phyloP scores from a whole-genome alignment of 2,113 vertebrate species.

The Istiophorus platypterus region DNA sequence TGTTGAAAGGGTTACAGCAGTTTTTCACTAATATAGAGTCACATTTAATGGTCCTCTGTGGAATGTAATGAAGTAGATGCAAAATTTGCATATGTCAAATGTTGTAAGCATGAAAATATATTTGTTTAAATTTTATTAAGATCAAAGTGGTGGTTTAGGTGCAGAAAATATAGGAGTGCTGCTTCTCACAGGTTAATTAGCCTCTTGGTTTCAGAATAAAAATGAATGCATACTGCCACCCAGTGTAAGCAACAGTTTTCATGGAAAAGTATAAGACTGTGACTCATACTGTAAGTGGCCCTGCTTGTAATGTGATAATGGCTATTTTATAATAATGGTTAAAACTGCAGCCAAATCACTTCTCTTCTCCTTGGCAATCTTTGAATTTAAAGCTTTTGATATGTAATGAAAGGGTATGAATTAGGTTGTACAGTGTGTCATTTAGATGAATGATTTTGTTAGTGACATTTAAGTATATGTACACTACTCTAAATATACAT shows the following conservation, averaged over 20 bases:
- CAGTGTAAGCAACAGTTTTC: constrained; percentile 65
- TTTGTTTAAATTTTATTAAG: neutral
- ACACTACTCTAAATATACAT: neutral
- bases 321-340: neutral
- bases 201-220: neutral
- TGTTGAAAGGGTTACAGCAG: constrained; percentile 8
- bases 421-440: neutral
- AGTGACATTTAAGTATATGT: neutral
- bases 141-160: neutral
- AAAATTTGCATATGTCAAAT: neutral
- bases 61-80: neutral
- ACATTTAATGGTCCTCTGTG: too few relatives aligned
- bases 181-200: neutral
- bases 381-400: neutral
- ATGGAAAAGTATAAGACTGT: neutral
- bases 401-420: neutral
- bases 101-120: neutral
- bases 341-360: neutral
- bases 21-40: neutral
- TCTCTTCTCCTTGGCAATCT: too few relatives aligned
- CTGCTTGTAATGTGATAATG: neutral
- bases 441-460: neutral
- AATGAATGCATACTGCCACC: constrained; percentile 75
- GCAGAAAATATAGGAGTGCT: neutral
- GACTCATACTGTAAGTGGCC: neutral